These are phyloP conservation scores for Irena cyanogastra DNA, from an alignment of 2,113 vertebrate species.

Conservation along the genomic window DNA sequence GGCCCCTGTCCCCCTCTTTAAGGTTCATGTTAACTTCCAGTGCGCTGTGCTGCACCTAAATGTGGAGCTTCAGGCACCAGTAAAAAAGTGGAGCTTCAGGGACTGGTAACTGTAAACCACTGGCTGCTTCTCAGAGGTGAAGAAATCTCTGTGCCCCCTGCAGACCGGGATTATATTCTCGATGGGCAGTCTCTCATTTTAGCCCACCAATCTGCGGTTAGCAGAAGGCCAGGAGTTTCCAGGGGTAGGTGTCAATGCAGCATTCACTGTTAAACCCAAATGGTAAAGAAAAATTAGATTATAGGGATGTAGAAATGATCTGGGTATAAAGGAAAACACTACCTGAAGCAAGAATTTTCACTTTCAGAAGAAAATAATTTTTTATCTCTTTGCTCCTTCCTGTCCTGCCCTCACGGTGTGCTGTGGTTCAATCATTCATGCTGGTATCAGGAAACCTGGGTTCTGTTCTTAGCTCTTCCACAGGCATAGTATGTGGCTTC, in stretches of 20 bases:
- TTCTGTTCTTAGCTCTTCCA: constrained; percentile 22
- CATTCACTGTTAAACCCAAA: neutral
- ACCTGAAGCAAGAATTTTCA: neutral
- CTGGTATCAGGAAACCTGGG: neutral
- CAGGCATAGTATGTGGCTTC: neutral
- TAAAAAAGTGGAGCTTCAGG: neutral
- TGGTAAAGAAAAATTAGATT: neutral
- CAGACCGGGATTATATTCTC: constrained; percentile 29
- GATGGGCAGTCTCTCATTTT: neutral
- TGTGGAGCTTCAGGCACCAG: rapidly evolving
- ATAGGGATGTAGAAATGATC: neutral
- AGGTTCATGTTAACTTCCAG: neutral
- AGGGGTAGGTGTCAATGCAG: neutral
- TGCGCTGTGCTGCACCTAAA: neutral
- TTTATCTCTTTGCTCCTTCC: neutral
- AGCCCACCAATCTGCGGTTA: neutral
- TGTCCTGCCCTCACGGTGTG: neutral
- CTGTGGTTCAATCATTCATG: neutral
- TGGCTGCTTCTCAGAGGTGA: neutral
- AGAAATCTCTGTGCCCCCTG: constrained; percentile 6
- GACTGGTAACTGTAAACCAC: neutral
- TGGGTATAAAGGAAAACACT: neutral
- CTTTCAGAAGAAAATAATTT: neutral
- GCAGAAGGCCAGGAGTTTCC: neutral
- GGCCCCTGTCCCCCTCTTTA: neutral